Conservation (phyloP, 2,113 vertebrate genomes). For the Danio rerio region GRCz12tu NC_133189.1:45406001-45406500, state of each 20-base stretch:
- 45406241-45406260: neutral
- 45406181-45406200: too few species aligned
- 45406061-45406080: too few species aligned
- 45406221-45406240: too few species aligned
- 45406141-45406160: too few species aligned
- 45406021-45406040: too few species aligned
- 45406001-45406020: too few species aligned
- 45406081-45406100: too few species aligned
- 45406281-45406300: slow-evolving; percentile 7
- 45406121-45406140: too few species aligned
- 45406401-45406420: slow-evolving; percentile 4
- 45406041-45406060: too few species aligned
- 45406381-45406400: slow-evolving; percentile 6
- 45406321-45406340: slow-evolving; percentile 31
- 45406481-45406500: neutral
- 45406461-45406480: neutral
- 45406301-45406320: slow-evolving; percentile 2
- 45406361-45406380: slow-evolving; percentile 22
- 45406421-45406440: slow-evolving; percentile 26
- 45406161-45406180: too few species aligned
- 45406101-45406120: too few species aligned
- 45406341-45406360: slow-evolving; percentile 28
- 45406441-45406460: neutral
- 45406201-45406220: too few species aligned
- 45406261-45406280: neutral